Evolutionary conservation across 1,140 invertebrate genomes (phyloP).

Genomic region (Macrobrachium rosenbergii): DNA sequence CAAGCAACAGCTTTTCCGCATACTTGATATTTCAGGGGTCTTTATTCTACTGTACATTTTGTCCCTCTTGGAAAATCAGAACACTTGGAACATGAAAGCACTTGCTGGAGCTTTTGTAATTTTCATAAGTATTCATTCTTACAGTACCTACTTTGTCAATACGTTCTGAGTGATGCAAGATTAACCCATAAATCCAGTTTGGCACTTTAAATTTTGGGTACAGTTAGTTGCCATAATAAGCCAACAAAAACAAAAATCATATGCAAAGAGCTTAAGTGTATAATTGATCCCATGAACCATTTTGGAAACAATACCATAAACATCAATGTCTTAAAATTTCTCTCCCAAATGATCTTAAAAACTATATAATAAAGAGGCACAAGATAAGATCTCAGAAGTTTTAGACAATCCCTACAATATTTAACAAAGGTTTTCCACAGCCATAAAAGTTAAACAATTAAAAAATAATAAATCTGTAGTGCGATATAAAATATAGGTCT

Average conservation of each 20-base stretch:
- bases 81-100: too few species aligned
- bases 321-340: conserved; percentile 21
- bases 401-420: neutral
- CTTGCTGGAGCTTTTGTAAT: too few species aligned
- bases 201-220: conserved; percentile 47
- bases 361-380: conserved; percentile 24
- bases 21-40: too few species aligned
- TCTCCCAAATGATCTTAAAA: neutral
- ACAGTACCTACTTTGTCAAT: too few species aligned
- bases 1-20: too few species aligned
- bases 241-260: conserved; percentile 23
- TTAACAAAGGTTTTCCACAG: conserved; percentile 35
- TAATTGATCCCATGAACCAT: conserved; percentile 58
- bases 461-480: conserved; percentile 30
- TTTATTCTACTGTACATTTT: too few species aligned
- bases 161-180: neutral
- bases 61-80: too few species aligned
- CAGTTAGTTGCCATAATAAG: conserved; percentile 11
- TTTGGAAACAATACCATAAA: conserved; percentile 33
- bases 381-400: conserved; percentile 29
- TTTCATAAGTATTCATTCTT: too few species aligned
- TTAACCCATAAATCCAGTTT: conserved; percentile 41
- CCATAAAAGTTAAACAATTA: conserved; percentile 29
- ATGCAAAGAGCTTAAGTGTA: conserved; percentile 42
- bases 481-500: conserved; percentile 9